Conservation (phyloP, 2,888 invertebrate species). For the Luperina testacea region DNA sequence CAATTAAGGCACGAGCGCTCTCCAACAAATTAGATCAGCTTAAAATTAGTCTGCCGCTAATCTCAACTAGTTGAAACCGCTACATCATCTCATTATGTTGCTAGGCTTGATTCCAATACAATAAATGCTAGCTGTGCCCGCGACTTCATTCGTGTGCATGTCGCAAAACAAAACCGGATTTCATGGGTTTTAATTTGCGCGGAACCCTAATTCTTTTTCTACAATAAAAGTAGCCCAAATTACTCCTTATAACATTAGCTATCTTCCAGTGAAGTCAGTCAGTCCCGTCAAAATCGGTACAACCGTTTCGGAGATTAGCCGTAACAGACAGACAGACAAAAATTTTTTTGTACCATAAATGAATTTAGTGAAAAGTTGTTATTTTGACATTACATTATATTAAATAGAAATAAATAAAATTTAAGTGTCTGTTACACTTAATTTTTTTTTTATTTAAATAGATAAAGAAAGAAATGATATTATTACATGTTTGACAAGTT, state of each 20-base stretch:
- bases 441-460: too few relatives aligned
- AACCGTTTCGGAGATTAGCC: not conserved
- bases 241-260: not conserved
- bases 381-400: not conserved
- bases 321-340: not conserved
- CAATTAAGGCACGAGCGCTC: constrained; percentile 34
- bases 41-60: constrained; percentile 21
- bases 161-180: not conserved
- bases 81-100: not conserved
- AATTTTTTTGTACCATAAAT: too few relatives aligned
- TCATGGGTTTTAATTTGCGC: not conserved
- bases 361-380: too few relatives aligned
- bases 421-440: too few relatives aligned
- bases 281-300: not conserved
- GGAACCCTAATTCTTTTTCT: not conserved
- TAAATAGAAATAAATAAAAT: too few relatives aligned
- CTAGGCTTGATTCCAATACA: not conserved
- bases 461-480: not conserved
- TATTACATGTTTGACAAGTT: not conserved
- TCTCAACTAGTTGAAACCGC: constrained; percentile 2
- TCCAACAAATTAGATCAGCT: constrained; percentile 37
- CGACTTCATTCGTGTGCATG: not conserved
- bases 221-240: not conserved
- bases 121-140: not conserved
- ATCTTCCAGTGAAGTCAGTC: not conserved